Base-by-base conservation (phyloP, 2,888 invertebrate genomes). In the Laothoe populi region DNA sequence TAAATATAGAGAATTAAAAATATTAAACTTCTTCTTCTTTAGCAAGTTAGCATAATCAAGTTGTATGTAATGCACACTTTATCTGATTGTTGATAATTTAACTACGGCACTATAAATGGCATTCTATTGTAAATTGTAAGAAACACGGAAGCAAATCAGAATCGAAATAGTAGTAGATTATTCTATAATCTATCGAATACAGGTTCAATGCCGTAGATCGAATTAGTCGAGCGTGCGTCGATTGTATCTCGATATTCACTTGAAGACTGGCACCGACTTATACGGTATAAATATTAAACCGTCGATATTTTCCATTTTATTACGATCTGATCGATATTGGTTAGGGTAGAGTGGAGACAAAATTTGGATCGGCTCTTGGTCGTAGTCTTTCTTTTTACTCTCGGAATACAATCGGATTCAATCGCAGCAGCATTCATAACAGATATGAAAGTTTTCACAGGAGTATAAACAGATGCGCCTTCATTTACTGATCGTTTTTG, bases 231-330 rank as follows among this genome's bases (percentile, higher is more conserved):
- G 19, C 53, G 53, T 53, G 53, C 53, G 49, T 61, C 38, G 42
- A 61, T 53, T 42, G 42, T 40, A 61, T 61, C 60, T 49, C 26
- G 13, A 53, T 42, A 42, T 61, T 16, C 40, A 42, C 26, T 26
- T 16, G 53, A 53, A 35, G 60, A 31, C 60, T 61, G 60, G 60
- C 53, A 61, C 60, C 40, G 70, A 60, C 66, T 70, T 70, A 69
- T 64, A 72, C 72, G 63, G 48, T 60, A 60, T 19, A 11, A 40
- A 60, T 42, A 53, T 61, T 26, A 61, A 53, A 26, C 42, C 19
- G 13, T 48, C 11, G 60, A 42, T 53, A 44, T 13, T 19, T 57
- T 44, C 19, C 24, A 59, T 59, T 44, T 44, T 59, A 44, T 44
- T 19, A 19, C 44, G 19, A 59, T 24, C 57, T 58, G 38, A 58